phyloP scores from a whole-genome alignment of 2,888 invertebrate species.

The Plagiodera versicolora region DNA sequence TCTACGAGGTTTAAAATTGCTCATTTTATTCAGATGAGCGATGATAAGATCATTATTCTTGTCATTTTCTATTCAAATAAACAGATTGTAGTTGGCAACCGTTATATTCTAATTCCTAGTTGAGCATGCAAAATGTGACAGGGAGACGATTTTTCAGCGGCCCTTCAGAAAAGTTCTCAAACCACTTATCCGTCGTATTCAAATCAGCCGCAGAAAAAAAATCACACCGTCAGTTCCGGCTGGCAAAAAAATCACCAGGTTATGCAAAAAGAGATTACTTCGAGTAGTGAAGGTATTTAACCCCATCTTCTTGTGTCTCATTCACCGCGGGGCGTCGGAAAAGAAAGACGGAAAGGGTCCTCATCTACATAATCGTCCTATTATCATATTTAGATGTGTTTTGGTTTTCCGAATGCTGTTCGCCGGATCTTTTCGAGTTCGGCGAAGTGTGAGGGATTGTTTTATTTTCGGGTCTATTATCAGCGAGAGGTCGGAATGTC shows the following conservation, averaged over 20 bases:
- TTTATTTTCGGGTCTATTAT: constrained; percentile 37
- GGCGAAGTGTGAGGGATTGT: constrained; percentile 46
- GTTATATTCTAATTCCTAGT: constrained; percentile 9
- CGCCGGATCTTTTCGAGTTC: constrained; percentile 35
- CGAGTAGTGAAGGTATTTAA: constrained; percentile 37
- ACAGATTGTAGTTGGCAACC: neutral
- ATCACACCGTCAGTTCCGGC: constrained; percentile 19
- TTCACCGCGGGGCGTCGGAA: constrained; percentile 36
- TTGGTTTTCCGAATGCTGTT: constrained; percentile 40
- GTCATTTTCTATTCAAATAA: neutral
- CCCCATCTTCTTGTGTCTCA: constrained; percentile 39
- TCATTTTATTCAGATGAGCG: neutral
- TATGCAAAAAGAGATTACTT: constrained; percentile 39
- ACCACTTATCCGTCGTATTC: constrained; percentile 29
- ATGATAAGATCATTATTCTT: no score
- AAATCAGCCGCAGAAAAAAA: constrained; percentile 17
- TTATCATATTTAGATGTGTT: constrained; percentile 47
- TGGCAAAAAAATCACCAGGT: constrained; percentile 31
- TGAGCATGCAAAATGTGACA: constrained; percentile 18
- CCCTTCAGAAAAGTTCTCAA: constrained; percentile 25
- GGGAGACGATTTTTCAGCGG: constrained; percentile 21
- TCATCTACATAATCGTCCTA: constrained; percentile 50
- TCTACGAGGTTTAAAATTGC: neutral
- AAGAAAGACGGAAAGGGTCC: constrained; percentile 38
- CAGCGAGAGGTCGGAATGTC: constrained; percentile 36